Conservation (phyloP, 2,797 vertebrate genomes). For the Rhinoraja longicauda region DNA sequence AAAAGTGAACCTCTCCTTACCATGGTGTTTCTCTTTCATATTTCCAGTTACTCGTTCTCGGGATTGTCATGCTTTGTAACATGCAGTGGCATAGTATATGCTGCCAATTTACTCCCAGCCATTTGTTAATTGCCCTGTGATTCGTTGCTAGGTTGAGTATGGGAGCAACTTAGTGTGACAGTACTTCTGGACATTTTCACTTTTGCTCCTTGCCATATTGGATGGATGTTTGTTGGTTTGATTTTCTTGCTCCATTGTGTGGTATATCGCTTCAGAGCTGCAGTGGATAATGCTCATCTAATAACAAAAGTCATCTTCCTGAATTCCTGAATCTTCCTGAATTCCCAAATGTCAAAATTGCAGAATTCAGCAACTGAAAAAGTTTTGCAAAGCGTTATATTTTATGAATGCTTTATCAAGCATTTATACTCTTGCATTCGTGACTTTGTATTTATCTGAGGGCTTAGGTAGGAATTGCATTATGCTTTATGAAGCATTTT, state of each 20-base stretch:
- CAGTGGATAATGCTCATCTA: background rate
- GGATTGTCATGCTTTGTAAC: background rate
- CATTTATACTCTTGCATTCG: background rate
- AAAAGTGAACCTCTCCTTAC: background rate
- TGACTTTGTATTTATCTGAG: background rate
- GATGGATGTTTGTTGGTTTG: slow-evolving; percentile 15
- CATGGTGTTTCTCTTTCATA: background rate
- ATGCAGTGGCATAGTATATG: background rate
- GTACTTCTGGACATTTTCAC: background rate
- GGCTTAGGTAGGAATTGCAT: background rate
- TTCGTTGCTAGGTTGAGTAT: background rate
- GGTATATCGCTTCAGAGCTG: background rate
- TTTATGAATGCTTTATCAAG: background rate
- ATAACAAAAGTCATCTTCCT: background rate
- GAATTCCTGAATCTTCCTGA: background rate
- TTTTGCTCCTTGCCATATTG: background rate
- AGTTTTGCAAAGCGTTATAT: too few relatives aligned
- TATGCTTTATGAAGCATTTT: background rate
- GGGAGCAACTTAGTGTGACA: too few relatives aligned
- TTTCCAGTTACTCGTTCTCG: background rate
- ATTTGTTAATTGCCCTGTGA: background rate
- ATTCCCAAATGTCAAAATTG: background rate
- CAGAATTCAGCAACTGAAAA: background rate
- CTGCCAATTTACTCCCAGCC: background rate
- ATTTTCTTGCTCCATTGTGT: background rate